A percentile compares a stretch with the other conserved stretches of the same genome.
These are phyloP conservation scores for Heliopora coerulea DNA, from an alignment of 92 coral and sea anemone species.

Conservation along the genomic window DNA sequence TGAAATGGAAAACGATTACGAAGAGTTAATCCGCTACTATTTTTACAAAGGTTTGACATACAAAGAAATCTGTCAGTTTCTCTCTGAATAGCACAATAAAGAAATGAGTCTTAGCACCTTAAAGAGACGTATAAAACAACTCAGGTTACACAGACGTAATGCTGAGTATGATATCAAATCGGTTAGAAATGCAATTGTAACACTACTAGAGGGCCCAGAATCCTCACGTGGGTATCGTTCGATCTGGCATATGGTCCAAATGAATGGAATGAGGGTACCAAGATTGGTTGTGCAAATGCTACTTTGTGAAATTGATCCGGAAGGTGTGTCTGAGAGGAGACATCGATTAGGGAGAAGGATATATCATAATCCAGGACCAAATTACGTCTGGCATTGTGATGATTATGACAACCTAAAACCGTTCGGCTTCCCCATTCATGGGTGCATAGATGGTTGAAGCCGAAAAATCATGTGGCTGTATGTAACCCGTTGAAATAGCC, in stretches of 20 bases:
- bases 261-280: constrained; percentile 46
- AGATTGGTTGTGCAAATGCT: constrained; percentile 42
- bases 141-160: constrained; percentile 41
- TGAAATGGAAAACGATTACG: constrained; percentile 5
- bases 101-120: constrained; percentile 48
- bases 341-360: constrained; percentile 18
- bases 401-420: constrained; percentile 27
- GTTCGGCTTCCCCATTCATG: constrained; percentile 32
- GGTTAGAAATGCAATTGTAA: constrained; percentile 38
- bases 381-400: constrained; percentile 27
- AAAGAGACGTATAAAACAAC: constrained; percentile 33
- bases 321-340: constrained; percentile 42
- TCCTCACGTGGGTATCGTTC: constrained; percentile 53
- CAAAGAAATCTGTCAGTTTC: constrained; percentile 37
- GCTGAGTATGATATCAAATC: constrained; percentile 31
- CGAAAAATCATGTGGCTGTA: constrained; percentile 21
- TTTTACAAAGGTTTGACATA: constrained; percentile 36
- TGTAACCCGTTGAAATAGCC: constrained; percentile 14
- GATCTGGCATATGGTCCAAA: constrained; percentile 56
- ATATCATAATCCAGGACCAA: constrained; percentile 35
- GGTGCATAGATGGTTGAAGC: constrained; percentile 52
- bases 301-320: constrained; percentile 55
- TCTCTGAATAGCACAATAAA: constrained; percentile 46
- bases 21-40: constrained; percentile 22
- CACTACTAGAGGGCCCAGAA: constrained; percentile 49